Conservation (phyloP, 1,140 invertebrate species). For the Drosophila neocordata region DNA sequence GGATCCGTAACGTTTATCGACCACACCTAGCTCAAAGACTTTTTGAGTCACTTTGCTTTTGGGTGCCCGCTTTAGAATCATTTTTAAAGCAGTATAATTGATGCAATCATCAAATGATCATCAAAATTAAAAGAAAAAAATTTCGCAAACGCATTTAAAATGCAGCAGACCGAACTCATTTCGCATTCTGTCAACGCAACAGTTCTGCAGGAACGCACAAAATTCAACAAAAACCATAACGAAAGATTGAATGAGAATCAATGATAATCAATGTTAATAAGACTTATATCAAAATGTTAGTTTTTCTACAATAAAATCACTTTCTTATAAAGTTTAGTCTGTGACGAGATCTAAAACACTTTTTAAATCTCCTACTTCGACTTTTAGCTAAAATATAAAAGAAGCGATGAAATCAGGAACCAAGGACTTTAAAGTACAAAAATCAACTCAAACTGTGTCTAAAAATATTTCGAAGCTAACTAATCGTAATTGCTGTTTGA, state of each 20-base stretch:
- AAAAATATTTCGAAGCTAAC: constrained; percentile 37
- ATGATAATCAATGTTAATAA: constrained; percentile 39
- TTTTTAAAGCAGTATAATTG: constrained; percentile 32
- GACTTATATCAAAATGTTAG: no score
- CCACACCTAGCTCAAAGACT: background rate
- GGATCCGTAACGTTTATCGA: no score
- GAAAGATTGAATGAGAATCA: background rate
- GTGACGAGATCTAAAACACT: no score
- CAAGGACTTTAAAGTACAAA: no score
- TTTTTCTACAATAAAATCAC: no score
- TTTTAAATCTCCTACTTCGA: no score
- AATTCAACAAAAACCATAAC: constrained; percentile 16
- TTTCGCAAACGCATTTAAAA: constrained; percentile 55
- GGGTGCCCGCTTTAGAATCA: background rate
- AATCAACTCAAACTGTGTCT: no score
- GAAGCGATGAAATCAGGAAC: no score
- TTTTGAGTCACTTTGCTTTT: background rate
- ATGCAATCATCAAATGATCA: constrained; percentile 55
- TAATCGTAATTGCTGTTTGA: constrained; percentile 42
- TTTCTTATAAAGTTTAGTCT: no score
- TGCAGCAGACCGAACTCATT: constrained; percentile 47
- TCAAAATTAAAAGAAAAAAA: constrained; percentile 62
- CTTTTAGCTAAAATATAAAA: no score
- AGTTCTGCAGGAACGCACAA: constrained; percentile 17
- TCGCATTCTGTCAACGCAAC: constrained; percentile 55